Conservation (phyloP, 2,113 vertebrate species). For the Rynchops niger region DNA sequence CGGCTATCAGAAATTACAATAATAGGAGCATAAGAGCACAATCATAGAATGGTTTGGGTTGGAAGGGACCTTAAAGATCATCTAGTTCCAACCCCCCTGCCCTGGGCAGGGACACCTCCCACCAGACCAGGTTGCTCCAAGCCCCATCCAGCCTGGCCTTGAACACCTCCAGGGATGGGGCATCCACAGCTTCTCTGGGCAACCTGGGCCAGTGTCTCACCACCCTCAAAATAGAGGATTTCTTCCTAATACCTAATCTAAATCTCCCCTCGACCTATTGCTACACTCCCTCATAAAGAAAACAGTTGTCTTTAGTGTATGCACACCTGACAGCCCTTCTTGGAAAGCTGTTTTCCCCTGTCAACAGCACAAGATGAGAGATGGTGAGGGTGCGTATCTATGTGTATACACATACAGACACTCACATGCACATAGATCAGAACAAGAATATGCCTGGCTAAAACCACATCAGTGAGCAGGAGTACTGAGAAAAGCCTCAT, state of each 20-base stretch:
- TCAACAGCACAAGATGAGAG: background rate
- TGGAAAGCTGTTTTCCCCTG: background rate
- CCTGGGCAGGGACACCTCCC: no score
- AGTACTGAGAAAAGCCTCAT: background rate
- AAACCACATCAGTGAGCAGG: background rate
- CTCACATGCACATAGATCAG: accelerated
- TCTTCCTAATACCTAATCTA: no score
- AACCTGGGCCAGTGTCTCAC: no score
- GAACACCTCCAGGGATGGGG: no score
- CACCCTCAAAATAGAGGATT: no score
- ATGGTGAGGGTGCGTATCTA: accelerated
- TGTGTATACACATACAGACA: accelerated
- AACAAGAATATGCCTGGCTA: background rate
- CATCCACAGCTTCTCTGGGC: no score
- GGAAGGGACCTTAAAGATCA: no score
- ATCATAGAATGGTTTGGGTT: no score
- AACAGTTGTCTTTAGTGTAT: background rate
- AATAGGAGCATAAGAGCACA: accelerated
- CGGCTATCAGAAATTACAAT: background rate
- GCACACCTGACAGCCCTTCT: background rate
- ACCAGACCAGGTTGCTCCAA: no score
- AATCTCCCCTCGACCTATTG: no score
- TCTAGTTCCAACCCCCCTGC: no score
- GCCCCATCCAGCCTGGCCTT: no score
- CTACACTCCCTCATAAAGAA: background rate